Evolutionary conservation across 2,797 vertebrate species (phyloP).

Genomic region (Hydrolagus colliei): DNA sequence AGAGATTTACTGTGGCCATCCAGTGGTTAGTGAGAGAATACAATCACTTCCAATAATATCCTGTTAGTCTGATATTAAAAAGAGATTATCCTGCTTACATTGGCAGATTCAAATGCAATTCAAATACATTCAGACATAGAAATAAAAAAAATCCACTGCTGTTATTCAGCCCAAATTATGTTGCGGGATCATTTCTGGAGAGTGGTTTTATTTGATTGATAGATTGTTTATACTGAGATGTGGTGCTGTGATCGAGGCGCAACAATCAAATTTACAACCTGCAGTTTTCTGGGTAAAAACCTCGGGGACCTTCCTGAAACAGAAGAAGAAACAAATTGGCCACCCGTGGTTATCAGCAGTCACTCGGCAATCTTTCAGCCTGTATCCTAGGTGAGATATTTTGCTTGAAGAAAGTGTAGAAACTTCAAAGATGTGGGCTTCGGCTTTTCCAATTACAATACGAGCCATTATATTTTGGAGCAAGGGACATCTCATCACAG

Average conservation of each 20-base stretch:
- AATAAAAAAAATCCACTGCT: neutral
- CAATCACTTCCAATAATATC: neutral
- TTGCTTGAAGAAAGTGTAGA: no score
- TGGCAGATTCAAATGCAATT: neutral
- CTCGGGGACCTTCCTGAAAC: neutral
- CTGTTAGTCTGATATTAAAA: neutral
- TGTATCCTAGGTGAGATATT: no score
- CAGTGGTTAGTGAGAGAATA: neutral
- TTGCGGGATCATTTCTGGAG: neutral
- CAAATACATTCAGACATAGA: neutral
- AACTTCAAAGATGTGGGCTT: no score
- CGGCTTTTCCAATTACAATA: no score
- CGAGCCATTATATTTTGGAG: no score
- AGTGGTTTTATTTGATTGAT: neutral
- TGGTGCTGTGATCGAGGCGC: neutral
- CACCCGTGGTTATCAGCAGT: no score
- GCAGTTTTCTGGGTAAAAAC: neutral
- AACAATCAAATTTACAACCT: neutral
- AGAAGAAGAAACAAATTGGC: neutral
- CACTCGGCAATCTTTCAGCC: no score
- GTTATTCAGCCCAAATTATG: neutral
- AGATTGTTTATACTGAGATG: neutral
- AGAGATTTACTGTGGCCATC: neutral
- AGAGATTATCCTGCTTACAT: neutral
- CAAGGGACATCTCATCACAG: no score